phyloP scores from a whole-genome alignment of 1,140 invertebrate species.

The Archivesica marissinica region DNA sequence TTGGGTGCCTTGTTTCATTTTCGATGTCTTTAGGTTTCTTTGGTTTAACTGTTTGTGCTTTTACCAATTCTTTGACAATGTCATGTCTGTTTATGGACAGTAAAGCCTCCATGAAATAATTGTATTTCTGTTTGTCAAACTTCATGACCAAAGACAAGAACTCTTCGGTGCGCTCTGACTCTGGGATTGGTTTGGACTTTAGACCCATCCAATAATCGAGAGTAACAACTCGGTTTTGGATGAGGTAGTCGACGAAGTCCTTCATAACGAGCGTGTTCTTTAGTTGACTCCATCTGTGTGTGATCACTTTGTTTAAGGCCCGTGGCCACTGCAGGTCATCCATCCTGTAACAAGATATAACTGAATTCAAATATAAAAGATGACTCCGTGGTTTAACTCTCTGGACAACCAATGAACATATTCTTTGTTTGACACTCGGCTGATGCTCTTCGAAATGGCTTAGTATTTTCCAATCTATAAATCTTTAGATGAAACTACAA shows the following conservation, averaged over 20 bases:
- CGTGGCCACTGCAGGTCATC: constrained; percentile 56
- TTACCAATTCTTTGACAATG: constrained; percentile 26
- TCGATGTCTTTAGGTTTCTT: constrained; percentile 21
- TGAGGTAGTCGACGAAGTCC: constrained; percentile 58
- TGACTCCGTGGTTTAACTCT: too few species aligned
- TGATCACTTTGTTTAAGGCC: constrained; percentile 47
- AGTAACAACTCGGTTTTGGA: constrained; percentile 54
- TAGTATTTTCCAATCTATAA: too few species aligned
- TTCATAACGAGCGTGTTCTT: constrained; percentile 58
- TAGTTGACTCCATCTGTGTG: constrained; percentile 50
- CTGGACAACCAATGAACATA: too few species aligned
- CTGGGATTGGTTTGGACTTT: constrained; percentile 55
- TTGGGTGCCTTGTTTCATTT: neutral
- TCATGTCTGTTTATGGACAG: constrained; percentile 45
- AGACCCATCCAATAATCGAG: constrained; percentile 63
- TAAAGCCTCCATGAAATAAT: constrained; percentile 54
- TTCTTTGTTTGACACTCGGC: too few species aligned
- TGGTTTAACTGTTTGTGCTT: constrained; percentile 20
- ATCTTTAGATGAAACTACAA: too few species aligned
- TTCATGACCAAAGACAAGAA: constrained; percentile 50
- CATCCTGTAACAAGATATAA: constrained; percentile 35
- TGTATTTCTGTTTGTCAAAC: constrained; percentile 45
- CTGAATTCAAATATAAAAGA: too few species aligned
- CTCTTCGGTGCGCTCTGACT: constrained; percentile 59
- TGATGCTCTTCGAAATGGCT: too few species aligned